These are phyloP conservation scores for Drosophila colorata DNA, from an alignment of 2,888 invertebrate species.

Conservation along the genomic window DNA sequence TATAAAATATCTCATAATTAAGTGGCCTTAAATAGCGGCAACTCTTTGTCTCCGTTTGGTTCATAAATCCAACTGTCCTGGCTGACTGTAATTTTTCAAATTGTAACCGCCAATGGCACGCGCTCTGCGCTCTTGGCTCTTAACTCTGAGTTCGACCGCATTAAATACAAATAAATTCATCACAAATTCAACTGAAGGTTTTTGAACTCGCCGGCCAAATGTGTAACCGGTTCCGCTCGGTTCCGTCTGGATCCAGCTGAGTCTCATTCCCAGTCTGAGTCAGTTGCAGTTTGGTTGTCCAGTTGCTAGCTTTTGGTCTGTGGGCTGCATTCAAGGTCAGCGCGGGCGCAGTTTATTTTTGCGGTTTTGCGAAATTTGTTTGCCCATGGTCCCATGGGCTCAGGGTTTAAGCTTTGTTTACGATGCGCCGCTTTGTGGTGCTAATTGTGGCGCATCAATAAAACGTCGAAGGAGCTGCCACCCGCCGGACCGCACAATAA, in stretches of 20 bases:
- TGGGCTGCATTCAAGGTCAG: conserved; percentile 71
- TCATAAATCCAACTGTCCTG: conserved; percentile 36
- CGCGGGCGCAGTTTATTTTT: conserved; percentile 64
- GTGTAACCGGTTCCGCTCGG: conserved; percentile 56
- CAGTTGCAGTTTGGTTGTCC: conserved; percentile 31
- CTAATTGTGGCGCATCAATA: conserved; percentile 79
- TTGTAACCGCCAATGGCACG: conserved; percentile 67
- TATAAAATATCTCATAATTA: conserved; percentile 65
- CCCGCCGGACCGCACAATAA: conserved; percentile 63
- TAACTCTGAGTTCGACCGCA: conserved; percentile 48
- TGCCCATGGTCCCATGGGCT: conserved; percentile 46
- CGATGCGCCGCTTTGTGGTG: conserved; percentile 56
- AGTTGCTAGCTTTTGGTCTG: background rate
- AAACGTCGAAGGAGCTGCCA: conserved; percentile 42
- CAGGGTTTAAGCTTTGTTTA: conserved; percentile 73
- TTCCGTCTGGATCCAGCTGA: background rate
- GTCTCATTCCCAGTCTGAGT: conserved; percentile 20
- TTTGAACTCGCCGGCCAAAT: conserved; percentile 70
- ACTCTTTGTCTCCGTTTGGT: conserved; percentile 44
- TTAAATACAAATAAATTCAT: conserved; percentile 78
- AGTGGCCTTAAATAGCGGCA: conserved; percentile 42
- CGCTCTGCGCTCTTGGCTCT: conserved; percentile 44
- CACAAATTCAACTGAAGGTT: conserved; percentile 63
- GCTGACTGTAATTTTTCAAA: conserved; percentile 41
- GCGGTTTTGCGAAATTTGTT: conserved; percentile 62